phyloP scores from a whole-genome alignment of 2,797 vertebrate species.

The Labeo calbasu region DNA sequence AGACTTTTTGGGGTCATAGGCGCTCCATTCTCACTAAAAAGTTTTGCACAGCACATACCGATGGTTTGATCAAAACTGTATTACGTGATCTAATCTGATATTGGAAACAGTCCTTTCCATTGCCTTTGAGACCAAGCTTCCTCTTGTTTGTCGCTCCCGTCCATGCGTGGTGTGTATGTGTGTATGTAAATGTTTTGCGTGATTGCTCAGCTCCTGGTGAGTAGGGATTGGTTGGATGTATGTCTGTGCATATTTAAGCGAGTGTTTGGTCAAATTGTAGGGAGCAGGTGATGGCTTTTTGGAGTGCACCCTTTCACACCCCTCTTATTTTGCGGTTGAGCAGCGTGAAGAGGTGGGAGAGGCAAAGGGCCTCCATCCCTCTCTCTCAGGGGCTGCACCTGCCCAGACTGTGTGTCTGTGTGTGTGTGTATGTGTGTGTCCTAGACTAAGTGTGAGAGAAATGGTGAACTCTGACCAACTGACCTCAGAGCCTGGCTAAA shows the following conservation, averaged over 20 bases:
- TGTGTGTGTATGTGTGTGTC: constrained; percentile 15
- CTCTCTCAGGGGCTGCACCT: constrained; percentile 81
- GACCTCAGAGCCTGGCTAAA: constrained; percentile 70
- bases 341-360: constrained; percentile 84
- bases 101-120: not conserved
- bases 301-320: constrained; percentile 83
- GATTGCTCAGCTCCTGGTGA: constrained; percentile 60
- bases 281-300: constrained; percentile 86
- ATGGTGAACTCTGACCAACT: constrained; percentile 77
- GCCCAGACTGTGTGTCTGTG: constrained; percentile 62
- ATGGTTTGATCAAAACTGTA: not conserved
- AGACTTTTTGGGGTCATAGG: not conserved
- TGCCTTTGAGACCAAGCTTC: not conserved
- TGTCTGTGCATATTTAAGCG: constrained; percentile 65
- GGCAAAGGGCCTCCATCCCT: constrained; percentile 79
- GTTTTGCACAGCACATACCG: not conserved
- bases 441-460: constrained; percentile 66
- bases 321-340: constrained; percentile 83
- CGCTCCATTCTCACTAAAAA: not conserved
- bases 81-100: not conserved
- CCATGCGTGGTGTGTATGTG: not conserved
- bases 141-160: not conserved
- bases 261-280: constrained; percentile 62
- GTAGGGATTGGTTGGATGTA: constrained; percentile 63
- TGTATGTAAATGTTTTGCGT: constrained; percentile 41